Base-by-base conservation (phyloP, 2,797 vertebrate genomes). In the Helarctos malayanus region DNA sequence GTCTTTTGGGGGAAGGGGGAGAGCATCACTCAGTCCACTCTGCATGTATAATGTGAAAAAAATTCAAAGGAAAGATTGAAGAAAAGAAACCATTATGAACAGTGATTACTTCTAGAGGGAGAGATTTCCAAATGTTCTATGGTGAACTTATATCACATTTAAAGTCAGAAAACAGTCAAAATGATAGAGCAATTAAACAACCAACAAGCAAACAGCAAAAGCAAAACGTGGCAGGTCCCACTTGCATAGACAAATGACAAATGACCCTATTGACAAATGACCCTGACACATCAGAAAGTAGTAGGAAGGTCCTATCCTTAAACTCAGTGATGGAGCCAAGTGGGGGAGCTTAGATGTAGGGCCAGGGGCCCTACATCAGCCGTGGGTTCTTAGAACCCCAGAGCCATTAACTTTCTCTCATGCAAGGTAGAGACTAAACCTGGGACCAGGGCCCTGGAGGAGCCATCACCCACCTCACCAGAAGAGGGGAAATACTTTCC, bases 111-210 rank as follows among this genome's bases (percentile, higher is more conserved):
- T 88, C 81, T 15, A 76, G 81, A 91, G 71, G 65, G 49, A 88
- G 94, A 47, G 38, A 11, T 59, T 93, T 91, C 29, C 47, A 96
- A n/a, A 61, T 88, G 91, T 90, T 68, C 54, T 82, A 12, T 14
- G 73, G 57, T 49, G n/a, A 91, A 86, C 29, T 25, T 61, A 75
- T 49, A 14, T 69, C 73, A 86, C 57, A 79, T 93, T 78, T 61
- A 80, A 25, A 56, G 68, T 83, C n/a, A 75, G 75, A 90, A 86
- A 73, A 73, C 84, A 79, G 25, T 56, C 18, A 56, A 79, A 79
- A 54, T 25, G n/a, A 59, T 35, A 65, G 54, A 80, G 5, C 29
- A 76, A 49, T 69, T 93, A 23, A 10, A 38, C 23, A 2, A 41
- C 32, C 23, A 38, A 19, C 19, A 87, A n/a, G 41, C 41, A 41